Evolutionary conservation across 2,797 vertebrate genomes (phyloP), one percentile per base, ranked within the genome.

Genomic region (Bufotes viridis): DNA sequence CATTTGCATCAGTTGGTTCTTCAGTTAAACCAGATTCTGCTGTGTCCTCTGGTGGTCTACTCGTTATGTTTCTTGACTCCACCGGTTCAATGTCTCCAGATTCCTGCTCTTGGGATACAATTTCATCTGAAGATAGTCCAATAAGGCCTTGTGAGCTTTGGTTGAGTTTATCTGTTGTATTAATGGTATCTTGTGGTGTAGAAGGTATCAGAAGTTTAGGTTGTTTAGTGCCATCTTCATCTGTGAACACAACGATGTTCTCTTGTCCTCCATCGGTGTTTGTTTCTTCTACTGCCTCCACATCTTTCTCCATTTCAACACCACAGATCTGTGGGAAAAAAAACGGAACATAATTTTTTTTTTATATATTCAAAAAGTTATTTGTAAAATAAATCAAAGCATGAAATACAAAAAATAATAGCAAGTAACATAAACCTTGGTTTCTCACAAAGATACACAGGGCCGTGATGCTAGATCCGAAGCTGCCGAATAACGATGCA

Each of bases 301-400:
- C 26, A 20, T 81, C 78, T 49, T 24, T 78, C 17, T 87, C 78
- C 85, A 87, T 87, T 87, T 83, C 57, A 29, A 34, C 20, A 84
- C 7, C 11, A 58, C 9, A 7, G 26, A 57, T 24, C 82, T 75
- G 82, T 61, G n/a, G 2, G 42, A 17, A 34, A 42, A 61, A 17
- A 55, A 78, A 2, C 8, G 14, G 3, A 76, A 11, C 24, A 76
- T n/a, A 76, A 4, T 22, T n/a, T 0, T 53, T n/a, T 7, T 24
- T 78, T 14, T 24, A 22, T 69, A 15, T 15, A 7, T 17, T 8
- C 6, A 17, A 69, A 29, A 26, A 29, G 67, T 14, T 29, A 26
- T 5, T 26, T 67, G 22, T 15, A 8, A 69, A 69, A 69, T 20
- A 60, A 60, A 60, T 15, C 3, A 60, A 5, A 57, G 2, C 2